Conservation (phyloP, 2,113 vertebrate genomes). For the Ptilorrhoa leucosticta region DNA sequence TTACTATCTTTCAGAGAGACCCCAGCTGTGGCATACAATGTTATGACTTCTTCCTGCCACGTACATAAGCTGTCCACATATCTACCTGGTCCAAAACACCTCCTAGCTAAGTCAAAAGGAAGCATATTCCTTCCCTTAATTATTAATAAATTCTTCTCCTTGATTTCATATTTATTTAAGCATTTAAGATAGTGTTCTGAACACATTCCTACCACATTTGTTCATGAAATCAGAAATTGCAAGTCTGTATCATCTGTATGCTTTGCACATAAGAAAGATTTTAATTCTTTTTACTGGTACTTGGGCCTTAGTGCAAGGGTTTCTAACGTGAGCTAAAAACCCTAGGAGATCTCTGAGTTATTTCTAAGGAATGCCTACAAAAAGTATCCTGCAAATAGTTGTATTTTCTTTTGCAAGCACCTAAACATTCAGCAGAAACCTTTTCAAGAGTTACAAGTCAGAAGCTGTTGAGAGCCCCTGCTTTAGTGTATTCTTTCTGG, state of each 20-base stretch:
- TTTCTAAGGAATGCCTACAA: not conserved
- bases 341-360: not conserved
- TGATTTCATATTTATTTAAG: not conserved
- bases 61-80: not conserved
- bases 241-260: not conserved
- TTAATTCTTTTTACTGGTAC: not conserved
- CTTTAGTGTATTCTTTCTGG: not conserved
- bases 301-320: not conserved
- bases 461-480: not conserved
- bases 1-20: conserved; percentile 25
- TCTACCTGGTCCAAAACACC: not conserved
- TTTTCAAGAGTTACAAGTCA: not conserved
- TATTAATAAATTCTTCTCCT: not conserved
- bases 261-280: not conserved
- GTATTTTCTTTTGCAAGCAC: not conserved
- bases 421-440: not conserved
- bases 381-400: not conserved
- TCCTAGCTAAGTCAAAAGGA: not conserved
- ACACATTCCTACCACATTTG: not conserved
- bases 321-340: not conserved
- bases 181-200: not conserved
- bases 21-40: not conserved
- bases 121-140: not conserved
- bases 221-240: not conserved
- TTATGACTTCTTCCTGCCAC: not conserved